Percentiles rank a stretch among this genome's conserved stretches.
These are phyloP conservation scores for Resseliella maxima DNA, from an alignment of 2,888 invertebrate genomes.

Conservation along the genomic window DNA sequence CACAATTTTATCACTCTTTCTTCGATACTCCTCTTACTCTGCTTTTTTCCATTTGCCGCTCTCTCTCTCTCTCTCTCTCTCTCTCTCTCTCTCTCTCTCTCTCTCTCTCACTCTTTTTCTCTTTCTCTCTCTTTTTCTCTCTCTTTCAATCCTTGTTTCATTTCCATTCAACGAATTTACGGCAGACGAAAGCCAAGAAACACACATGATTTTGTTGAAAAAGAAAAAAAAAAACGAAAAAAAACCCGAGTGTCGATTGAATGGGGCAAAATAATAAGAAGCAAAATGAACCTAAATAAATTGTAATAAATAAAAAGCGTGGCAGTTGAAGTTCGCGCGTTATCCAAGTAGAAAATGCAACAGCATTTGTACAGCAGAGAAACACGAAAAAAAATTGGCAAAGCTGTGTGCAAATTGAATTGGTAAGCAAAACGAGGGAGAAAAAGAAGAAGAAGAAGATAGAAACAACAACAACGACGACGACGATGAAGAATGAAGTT, in stretches of 20 bases:
- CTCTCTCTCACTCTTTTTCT: too few species aligned
- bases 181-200: too few species aligned
- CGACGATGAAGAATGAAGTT: not conserved
- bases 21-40: too few species aligned
- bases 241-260: too few species aligned
- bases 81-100: too few species aligned
- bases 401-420: slow-evolving; percentile 4
- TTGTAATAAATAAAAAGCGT: slow-evolving; percentile 45
- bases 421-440: not conserved
- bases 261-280: slow-evolving; percentile 48
- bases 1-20: too few species aligned
- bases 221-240: not conserved
- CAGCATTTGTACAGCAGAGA: not conserved
- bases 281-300: slow-evolving; percentile 48
- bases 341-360: slow-evolving; percentile 30
- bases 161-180: too few species aligned
- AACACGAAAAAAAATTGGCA: not conserved
- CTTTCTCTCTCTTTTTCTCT: too few species aligned
- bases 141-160: too few species aligned
- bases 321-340: slow-evolving; percentile 39
- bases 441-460: not conserved
- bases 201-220: not conserved
- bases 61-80: too few species aligned
- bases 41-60: too few species aligned
- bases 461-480: not conserved